These are phyloP conservation scores for Criorhina ranunculi DNA, from an alignment of 2,888 invertebrate species.

Conservation along the genomic window DNA sequence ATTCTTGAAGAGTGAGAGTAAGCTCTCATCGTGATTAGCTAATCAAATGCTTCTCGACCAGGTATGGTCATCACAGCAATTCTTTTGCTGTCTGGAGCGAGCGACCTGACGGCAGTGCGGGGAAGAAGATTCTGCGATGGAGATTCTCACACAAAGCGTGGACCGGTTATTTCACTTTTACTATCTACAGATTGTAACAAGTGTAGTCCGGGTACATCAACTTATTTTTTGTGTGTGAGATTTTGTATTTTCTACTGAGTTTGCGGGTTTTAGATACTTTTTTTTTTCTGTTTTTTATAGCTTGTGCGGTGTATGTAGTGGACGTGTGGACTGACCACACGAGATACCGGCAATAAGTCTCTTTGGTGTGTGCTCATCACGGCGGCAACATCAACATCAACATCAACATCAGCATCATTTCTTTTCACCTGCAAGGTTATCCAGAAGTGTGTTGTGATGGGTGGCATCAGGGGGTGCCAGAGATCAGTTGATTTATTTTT, in stretches of 20 bases:
- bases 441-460: slow-evolving; percentile 49
- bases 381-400: slow-evolving; percentile 17
- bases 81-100: slow-evolving; percentile 30
- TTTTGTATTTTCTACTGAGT: slow-evolving; percentile 42
- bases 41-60: slow-evolving; percentile 68
- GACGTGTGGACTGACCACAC: slow-evolving; percentile 39
- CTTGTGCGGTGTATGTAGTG: slow-evolving; percentile 19
- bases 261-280: slow-evolving; percentile 33
- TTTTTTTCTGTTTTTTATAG: slow-evolving; percentile 30
- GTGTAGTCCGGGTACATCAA: slow-evolving; percentile 74
- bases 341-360: slow-evolving; percentile 50
- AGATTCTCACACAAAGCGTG: slow-evolving; percentile 57
- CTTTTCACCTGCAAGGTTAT: slow-evolving; percentile 69
- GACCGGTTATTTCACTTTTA: slow-evolving; percentile 76
- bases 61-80: slow-evolving; percentile 63
- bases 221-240: slow-evolving; percentile 33
- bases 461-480: slow-evolving; percentile 39
- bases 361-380: slow-evolving; percentile 65
- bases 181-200: slow-evolving; percentile 76
- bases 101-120: background rate
- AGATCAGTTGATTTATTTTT: slow-evolving; percentile 71
- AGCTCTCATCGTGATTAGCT: slow-evolving; percentile 66
- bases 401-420: slow-evolving; percentile 45
- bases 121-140: slow-evolving; percentile 36
- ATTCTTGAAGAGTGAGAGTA: slow-evolving; percentile 66